Evolutionary conservation across 2,888 invertebrate species (phyloP), one percentile per base, ranked within the genome.

Genomic region (Dolichopus griseipennis): DNA sequence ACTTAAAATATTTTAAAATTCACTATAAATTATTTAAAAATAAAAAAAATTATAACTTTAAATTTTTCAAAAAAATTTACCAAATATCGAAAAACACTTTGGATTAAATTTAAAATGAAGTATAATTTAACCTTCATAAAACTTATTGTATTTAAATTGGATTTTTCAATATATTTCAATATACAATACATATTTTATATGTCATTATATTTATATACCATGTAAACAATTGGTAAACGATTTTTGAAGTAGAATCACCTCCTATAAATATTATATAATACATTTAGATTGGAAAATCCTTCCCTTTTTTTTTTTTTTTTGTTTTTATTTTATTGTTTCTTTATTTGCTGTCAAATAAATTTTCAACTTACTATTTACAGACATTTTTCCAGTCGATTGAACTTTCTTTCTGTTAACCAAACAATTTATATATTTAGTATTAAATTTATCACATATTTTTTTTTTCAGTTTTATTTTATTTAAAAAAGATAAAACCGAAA

Each of bases 371-470:
- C 52, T 52, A 18, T 52, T 52, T 52, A 52, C 52, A 52, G 52
- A 52, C 52, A 52, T 52, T 52, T 52, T 52, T 52, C 52, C 52
- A 52, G 52, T 52, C 52, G 52, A 52, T 52, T 52, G 52, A 52
- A 52, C 18, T 52, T 52, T 52, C 52, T 52, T 52, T 52, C 52
- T 52, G 52, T 18, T 52, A 18, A 52, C 52, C 18, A 18, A 52
- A 52, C 15, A 9, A 52, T 52, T 52, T 52, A 52, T 52, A 18
- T 18, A 18, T 52, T 52, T 52, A 52, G 18, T 18, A 52, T 52
- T 52, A 18, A 52, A 52, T 52, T 52, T 52, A 52, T 18, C 52
- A 52, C 52, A 52, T 52, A 52, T n/a, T 12, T 18, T 10, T 43
- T 9, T 43, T 18, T 52, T 4, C 27, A 27, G 37, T 37, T 37